These are phyloP conservation scores for Euwallacea similis DNA, from an alignment of 1,140 invertebrate species.

Conservation along the genomic window DNA sequence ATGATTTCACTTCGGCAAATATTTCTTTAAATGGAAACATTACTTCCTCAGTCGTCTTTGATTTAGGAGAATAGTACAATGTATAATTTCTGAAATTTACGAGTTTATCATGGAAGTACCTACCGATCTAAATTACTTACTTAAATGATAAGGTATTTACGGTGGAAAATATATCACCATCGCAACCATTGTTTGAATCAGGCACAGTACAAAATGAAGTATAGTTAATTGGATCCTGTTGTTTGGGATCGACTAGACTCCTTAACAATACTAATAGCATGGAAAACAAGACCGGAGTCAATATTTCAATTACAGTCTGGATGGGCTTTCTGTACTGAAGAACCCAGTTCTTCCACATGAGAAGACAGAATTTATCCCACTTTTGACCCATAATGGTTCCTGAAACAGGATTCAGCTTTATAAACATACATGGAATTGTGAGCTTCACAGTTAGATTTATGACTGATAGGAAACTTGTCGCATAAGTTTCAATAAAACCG, in stretches of 20 bases:
- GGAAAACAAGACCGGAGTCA: conserved; percentile 70
- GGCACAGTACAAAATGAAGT: conserved; percentile 37
- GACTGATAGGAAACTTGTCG: too few relatives aligned
- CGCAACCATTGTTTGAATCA: background rate
- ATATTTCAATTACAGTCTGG: conserved; percentile 72
- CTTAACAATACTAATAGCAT: conserved; percentile 68
- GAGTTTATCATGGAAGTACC: too few relatives aligned
- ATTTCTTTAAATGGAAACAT: background rate
- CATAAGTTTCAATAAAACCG: too few relatives aligned
- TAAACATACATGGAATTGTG: too few relatives aligned
- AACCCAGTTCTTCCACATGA: conserved; percentile 86
- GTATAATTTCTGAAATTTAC: background rate
- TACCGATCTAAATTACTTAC: too few relatives aligned
- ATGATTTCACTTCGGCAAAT: background rate
- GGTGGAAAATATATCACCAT: background rate
- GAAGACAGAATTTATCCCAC: conserved; percentile 63
- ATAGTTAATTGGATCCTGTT: conserved; percentile 45
- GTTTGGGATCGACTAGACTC: conserved; percentile 55
- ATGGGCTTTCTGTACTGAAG: conserved; percentile 73
- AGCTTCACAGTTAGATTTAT: too few relatives aligned
- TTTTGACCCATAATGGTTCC: conserved; percentile 46
- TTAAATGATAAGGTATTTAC: too few relatives aligned
- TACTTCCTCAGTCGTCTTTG: background rate
- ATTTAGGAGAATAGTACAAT: background rate
- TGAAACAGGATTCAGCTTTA: too few relatives aligned